Evolutionary conservation across 1,140 invertebrate species (phyloP).

Genomic region (Polyergus mexicanus): DNA sequence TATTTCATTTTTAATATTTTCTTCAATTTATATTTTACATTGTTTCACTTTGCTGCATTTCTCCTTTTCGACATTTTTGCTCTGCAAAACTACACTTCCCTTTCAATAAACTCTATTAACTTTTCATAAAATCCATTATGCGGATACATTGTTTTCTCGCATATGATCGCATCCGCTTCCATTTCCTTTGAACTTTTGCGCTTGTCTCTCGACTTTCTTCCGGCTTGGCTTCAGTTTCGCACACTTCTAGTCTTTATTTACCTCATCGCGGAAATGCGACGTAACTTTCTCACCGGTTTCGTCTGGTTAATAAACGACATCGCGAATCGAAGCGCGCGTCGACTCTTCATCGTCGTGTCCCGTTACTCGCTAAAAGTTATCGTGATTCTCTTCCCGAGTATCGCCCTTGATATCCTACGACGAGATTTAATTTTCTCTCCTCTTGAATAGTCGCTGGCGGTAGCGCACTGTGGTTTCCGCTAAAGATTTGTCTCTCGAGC

Average conservation of each 20-base stretch:
- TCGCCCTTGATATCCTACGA: neutral
- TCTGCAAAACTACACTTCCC: neutral
- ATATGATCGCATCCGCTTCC: constrained; percentile 43
- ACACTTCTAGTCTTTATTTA: constrained; percentile 29
- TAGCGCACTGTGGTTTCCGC: constrained; percentile 19
- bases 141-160: constrained; percentile 23
- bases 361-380: constrained; percentile 31
- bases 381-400: neutral
- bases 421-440: constrained; percentile 48
- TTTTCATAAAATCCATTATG: neutral
- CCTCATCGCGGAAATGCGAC: constrained; percentile 20
- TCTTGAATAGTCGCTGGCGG: constrained; percentile 21
- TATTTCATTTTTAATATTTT: neutral
- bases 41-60: neutral
- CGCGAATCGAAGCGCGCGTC: constrained; percentile 24
- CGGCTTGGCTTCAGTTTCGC: neutral
- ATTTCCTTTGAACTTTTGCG: constrained; percentile 52
- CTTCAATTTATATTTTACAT: neutral
- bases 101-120: constrained; percentile 32
- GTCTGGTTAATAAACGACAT: constrained; percentile 6
- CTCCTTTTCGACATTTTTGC: neutral
- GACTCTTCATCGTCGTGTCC: neutral
- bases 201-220: constrained; percentile 53
- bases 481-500: constrained; percentile 39
- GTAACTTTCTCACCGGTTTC: constrained; percentile 18